phyloP scores from a whole-genome alignment of 2,113 vertebrate species.

The Nothoprocta pentlandii region DNA sequence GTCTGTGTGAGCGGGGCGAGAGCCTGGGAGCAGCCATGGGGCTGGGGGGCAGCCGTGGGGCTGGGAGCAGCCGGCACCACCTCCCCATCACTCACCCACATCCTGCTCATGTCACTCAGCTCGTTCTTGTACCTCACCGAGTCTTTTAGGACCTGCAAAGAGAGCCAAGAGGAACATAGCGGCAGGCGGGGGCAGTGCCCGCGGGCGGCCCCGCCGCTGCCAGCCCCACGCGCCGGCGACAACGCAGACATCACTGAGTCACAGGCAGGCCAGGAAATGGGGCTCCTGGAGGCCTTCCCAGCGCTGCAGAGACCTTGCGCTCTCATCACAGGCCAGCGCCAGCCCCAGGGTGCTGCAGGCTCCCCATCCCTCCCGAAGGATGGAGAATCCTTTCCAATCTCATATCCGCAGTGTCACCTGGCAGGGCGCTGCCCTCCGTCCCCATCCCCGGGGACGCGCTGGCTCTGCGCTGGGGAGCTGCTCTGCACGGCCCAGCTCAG shows the following conservation, averaged over 20 bases:
- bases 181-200: not conserved
- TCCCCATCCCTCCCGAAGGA: accelerated
- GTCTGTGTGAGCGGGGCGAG: not conserved
- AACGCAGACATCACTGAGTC: accelerated
- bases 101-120: conserved; percentile 96
- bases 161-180: not conserved
- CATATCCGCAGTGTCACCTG: accelerated
- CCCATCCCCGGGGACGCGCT: accelerated
- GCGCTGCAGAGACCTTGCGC: not conserved
- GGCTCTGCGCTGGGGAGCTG: accelerated
- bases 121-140: conserved; percentile 94
- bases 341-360: not conserved
- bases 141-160: conserved; percentile 93
- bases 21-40: not conserved
- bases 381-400: not conserved
- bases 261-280: not conserved
- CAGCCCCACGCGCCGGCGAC: not conserved
- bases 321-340: not conserved
- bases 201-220: not conserved
- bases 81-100: conserved; percentile 89
- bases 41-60: not conserved
- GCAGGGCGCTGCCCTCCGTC: accelerated
- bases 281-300: not conserved
- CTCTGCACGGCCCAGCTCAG: not conserved
- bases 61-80: too few relatives aligned